Conservation (phyloP, 2,888 invertebrate genomes). For the Helicoverpa assulta region DNA sequence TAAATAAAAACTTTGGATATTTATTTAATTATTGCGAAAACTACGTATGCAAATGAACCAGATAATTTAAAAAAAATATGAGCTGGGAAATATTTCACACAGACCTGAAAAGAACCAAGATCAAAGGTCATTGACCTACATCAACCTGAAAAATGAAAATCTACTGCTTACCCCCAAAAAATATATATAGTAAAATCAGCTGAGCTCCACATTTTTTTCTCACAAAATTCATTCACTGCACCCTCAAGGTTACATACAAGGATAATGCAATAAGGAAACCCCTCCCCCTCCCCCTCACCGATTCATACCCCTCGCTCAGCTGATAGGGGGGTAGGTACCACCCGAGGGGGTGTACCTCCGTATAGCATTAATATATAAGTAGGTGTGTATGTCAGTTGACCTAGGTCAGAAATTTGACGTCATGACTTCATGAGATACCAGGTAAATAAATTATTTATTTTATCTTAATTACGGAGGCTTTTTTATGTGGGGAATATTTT, state of each 20-base stretch:
- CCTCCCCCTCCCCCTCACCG: conserved; percentile 30
- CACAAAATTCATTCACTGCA: conserved; percentile 58
- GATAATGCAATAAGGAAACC: conserved; percentile 74
- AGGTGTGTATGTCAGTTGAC: conserved; percentile 61
- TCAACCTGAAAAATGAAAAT: not conserved
- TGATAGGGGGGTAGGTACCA: conserved; percentile 59
- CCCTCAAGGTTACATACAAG: conserved; percentile 63
- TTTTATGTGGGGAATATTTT: not conserved
- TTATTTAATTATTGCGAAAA: too few species aligned
- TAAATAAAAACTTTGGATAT: too few species aligned
- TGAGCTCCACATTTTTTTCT: conserved; percentile 21
- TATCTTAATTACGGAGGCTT: not conserved
- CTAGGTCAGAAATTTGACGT: conserved; percentile 58
- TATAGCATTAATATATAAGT: conserved; percentile 61
- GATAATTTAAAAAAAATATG: too few species aligned
- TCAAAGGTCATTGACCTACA: not conserved
- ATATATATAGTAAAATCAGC: conserved; percentile 7
- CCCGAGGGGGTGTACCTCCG: conserved; percentile 50
- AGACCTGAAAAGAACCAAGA: too few species aligned
- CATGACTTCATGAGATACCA: conserved; percentile 19
- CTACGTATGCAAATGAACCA: too few species aligned
- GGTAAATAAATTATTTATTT: conserved; percentile 23
- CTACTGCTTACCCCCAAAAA: not conserved
- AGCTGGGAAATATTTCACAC: too few species aligned
- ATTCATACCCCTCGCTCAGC: conserved; percentile 61